A percentile compares a stretch with the other conserved stretches of the same genome.
These are phyloP conservation scores for Chlorocebus sabaeus DNA, from an alignment of 2,113 vertebrate species.

Conservation along the genomic window DNA sequence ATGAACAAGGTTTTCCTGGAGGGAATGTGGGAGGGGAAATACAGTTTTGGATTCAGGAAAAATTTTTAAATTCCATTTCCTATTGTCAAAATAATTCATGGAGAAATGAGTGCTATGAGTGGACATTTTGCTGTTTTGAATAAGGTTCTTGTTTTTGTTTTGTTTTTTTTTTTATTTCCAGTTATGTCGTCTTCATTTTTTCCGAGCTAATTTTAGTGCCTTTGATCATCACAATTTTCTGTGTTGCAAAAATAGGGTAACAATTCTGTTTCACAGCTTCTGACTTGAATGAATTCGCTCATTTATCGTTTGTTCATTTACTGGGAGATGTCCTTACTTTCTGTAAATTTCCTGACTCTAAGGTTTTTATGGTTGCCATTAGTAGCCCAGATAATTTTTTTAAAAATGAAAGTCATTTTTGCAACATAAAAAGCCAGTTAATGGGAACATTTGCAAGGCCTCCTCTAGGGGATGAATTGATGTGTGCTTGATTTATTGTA, in stretches of 20 bases:
- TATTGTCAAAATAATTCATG: slow-evolving; percentile 56
- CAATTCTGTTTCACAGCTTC: slow-evolving; percentile 72
- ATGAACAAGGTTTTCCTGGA: slow-evolving; percentile 79
- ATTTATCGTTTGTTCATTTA: not conserved
- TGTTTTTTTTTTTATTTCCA: slow-evolving; percentile 17
- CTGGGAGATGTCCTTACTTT: slow-evolving; percentile 45
- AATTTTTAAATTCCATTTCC: slow-evolving; percentile 63
- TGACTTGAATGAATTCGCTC: slow-evolving; percentile 43
- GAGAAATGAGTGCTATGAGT: slow-evolving; percentile 30
- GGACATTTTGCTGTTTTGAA: slow-evolving; percentile 77
- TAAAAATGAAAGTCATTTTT: not conserved
- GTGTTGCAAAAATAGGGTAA: slow-evolving; percentile 71
- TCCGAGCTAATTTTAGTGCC: slow-evolving; percentile 74
- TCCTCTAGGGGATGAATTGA: not conserved
- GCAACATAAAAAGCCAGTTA: not conserved
- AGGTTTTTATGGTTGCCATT: not conserved
- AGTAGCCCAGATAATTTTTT: slow-evolving; percentile 24
- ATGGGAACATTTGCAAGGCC: not conserved
- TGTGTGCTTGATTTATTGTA: not conserved
- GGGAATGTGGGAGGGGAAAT: slow-evolving; percentile 73
- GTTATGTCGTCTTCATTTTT: slow-evolving; percentile 55
- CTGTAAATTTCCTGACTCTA: slow-evolving; percentile 24
- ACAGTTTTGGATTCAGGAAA: slow-evolving; percentile 68
- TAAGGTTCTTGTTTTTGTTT: slow-evolving; percentile 26
- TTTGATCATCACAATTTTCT: slow-evolving; percentile 64